A percentile compares a stretch with the other conserved stretches of the same genome.
These are phyloP conservation scores for Eucriotettix oculatus DNA, from an alignment of 2,888 invertebrate genomes.

Conservation along the genomic window DNA sequence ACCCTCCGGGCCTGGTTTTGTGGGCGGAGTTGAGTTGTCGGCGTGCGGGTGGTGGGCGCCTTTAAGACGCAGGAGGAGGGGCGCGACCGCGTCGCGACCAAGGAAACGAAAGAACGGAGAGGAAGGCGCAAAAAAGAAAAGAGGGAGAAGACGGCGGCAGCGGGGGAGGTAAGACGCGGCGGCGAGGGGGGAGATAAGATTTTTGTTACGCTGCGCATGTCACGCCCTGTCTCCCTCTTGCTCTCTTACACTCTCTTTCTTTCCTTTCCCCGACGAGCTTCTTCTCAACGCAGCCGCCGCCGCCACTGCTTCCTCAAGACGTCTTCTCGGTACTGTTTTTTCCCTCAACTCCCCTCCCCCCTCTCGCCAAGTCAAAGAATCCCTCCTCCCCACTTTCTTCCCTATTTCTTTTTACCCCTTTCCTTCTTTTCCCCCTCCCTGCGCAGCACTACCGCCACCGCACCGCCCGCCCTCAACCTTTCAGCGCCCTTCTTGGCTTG, in stretches of 20 bases:
- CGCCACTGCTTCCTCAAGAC: background rate
- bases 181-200: background rate
- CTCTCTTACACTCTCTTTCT: background rate
- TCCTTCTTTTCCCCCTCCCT: background rate
- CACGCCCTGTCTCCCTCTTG: background rate
- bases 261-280: background rate
- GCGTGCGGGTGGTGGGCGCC: background rate
- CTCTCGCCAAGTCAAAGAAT: background rate
- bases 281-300: background rate
- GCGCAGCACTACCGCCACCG: background rate
- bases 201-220: background rate
- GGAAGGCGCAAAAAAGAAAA: background rate
- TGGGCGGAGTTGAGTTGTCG: constrained; percentile 11
- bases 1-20: constrained; percentile 4
- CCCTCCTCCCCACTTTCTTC: background rate
- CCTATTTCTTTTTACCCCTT: background rate
- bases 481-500: constrained; percentile 11
- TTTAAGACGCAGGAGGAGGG: constrained; percentile 3
- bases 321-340: background rate
- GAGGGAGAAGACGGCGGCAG: background rate
- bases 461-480: constrained; percentile 5
- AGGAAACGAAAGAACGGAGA: constrained; percentile 10
- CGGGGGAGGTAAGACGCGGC: background rate
- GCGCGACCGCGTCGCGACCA: constrained; percentile 8
- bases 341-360: background rate